Evolutionary conservation across 2,113 vertebrate species (phyloP), one percentile per base, ranked within the genome.

Genomic region (Anoplopoma fimbria): DNA sequence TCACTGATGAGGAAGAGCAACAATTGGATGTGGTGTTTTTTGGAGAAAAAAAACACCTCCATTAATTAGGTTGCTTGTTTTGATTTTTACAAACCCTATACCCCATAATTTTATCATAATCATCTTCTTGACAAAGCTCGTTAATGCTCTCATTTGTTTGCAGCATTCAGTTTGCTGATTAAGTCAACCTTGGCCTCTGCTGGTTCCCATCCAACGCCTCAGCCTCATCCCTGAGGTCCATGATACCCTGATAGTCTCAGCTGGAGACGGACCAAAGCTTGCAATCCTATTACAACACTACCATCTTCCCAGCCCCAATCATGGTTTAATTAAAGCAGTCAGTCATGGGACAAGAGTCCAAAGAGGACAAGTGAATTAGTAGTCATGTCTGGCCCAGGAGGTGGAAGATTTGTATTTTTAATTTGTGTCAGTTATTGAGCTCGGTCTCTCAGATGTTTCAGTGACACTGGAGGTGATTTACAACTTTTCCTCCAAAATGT

Each of bases 271-370:
- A 81, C 92, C 92, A 92, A 91, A 90, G 81, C 91, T 80, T 27
- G 67, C 91, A 94, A 93, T 93, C 91, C 86, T 91, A 88, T 94
- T 92, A 91, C 81, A 92, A 80, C 83, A 81, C 82, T 45, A 88
- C 89, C 86, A 61, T 91, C 88, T 71, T 91, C 86, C 78, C 79
- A 75, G 69, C 77, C 60, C 89, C 89, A 91, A 89, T 92, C 90
- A 77, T 1, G 60, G 51, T 92, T 91, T 93, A 92, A 93, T 94
- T 92, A 93, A 92, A 94, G 88, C 69, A 72, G 83, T 88, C 84
- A 67, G 84, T 88, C 88, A 77, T 84, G 80, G 83, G 79, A 89
- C 75, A 51, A 62, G 73, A 75, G 77, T 87, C 83, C 82, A 90
- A 87, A 71, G 79, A 86, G 75, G 85, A 89, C 79, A 78, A 88